Percentiles rank a stretch among this genome's conserved stretches.
phyloP scores from a whole-genome alignment of 2,797 vertebrate genomes.

The Neopelma chrysocephalum region DNA sequence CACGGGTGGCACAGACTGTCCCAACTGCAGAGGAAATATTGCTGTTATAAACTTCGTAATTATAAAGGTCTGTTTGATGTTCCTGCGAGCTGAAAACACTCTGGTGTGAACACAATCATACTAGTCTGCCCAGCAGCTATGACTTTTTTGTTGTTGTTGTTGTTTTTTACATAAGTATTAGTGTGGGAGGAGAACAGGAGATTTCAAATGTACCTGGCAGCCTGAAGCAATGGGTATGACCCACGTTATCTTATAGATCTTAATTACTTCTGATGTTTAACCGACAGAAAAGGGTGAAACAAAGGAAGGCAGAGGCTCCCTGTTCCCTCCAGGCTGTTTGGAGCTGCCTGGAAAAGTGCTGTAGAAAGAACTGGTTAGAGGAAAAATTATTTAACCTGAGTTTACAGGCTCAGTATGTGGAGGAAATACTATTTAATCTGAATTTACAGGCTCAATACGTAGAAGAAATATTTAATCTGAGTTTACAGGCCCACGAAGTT shows the following conservation, averaged over 20 bases:
- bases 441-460: fast-evolving
- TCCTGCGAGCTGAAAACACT: not conserved
- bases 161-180: conserved; percentile 20
- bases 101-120: not conserved
- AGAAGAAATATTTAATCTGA: not conserved
- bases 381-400: not conserved
- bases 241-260: not conserved
- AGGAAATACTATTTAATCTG: not conserved
- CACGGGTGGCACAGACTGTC: not conserved
- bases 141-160: not conserved
- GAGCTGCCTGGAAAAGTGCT: not conserved
- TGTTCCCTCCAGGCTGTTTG: not conserved
- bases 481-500: not conserved
- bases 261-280: conserved; percentile 59
- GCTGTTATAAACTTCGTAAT: not conserved
- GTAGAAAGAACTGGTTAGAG: not conserved
- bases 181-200: conserved; percentile 27
- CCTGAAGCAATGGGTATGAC: not conserved
- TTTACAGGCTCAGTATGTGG: not conserved
- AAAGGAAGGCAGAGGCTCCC: not conserved
- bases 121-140: not conserved
- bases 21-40: not conserved
- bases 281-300: not conserved
- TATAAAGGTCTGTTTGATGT: not conserved
- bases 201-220: conserved; percentile 11